Percentiles rank a stretch among this genome's conserved stretches.
phyloP scores from a whole-genome alignment of 2,797 vertebrate genomes.

The Linurgus olivaceus region DNA sequence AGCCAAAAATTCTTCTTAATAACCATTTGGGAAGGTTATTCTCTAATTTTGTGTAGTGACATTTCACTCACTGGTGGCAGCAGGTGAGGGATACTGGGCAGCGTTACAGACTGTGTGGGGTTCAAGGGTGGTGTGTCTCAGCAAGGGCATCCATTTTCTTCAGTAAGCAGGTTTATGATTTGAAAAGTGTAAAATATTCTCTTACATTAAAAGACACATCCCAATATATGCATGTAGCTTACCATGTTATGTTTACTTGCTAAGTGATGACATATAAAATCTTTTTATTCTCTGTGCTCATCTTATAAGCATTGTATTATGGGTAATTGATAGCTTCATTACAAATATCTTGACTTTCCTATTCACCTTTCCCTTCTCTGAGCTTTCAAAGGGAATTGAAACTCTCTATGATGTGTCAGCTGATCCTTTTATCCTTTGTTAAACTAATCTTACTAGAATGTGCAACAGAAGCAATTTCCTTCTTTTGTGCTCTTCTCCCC shows the following conservation, averaged over 20 bases:
- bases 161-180: neutral
- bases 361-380: neutral
- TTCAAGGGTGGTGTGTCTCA: neutral
- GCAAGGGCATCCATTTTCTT: neutral
- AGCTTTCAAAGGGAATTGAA: neutral
- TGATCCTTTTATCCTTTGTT: neutral
- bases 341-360: neutral
- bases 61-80: neutral
- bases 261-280: neutral
- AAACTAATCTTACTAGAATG: neutral
- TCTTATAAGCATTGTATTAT: neutral
- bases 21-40: fast-evolving
- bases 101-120: fast-evolving
- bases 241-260: neutral
- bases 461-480: neutral
- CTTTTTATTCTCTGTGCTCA: neutral
- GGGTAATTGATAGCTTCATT: neutral
- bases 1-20: neutral
- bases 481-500: neutral
- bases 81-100: neutral
- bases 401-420: neutral
- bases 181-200: neutral
- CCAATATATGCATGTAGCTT: neutral
- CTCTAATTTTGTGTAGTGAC: neutral
- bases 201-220: neutral